phyloP scores from a whole-genome alignment of 2,797 vertebrate species.

The Phylloscopus collybita region DNA sequence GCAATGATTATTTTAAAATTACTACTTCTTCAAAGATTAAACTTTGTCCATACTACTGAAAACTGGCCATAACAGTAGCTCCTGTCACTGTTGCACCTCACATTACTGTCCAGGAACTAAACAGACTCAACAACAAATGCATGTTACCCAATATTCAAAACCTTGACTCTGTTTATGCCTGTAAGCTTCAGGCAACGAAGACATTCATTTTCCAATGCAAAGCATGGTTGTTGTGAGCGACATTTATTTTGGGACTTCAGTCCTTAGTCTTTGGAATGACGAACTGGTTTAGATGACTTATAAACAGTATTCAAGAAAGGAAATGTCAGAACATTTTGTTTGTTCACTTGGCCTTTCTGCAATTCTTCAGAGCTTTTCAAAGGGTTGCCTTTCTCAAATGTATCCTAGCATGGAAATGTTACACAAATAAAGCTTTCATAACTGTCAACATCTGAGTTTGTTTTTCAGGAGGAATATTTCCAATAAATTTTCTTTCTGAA shows the following conservation, averaged over 20 bases:
- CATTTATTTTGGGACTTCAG: conserved; percentile 21
- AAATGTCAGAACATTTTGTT: conserved; percentile 47
- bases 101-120: neutral
- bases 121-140: neutral
- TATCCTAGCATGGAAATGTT: neutral
- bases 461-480: conserved; percentile 26
- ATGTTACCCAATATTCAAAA: neutral
- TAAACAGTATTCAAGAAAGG: conserved; percentile 10
- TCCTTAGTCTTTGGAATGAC: neutral
- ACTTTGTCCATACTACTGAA: neutral
- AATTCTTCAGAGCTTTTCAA: conserved; percentile 32
- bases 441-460: conserved; percentile 52
- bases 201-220: neutral
- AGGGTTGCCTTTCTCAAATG: neutral
- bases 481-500: neutral
- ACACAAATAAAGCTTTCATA: conserved; percentile 44
- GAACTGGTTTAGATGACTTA: neutral
- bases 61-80: neutral
- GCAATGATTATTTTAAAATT: neutral
- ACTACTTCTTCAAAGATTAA: neutral
- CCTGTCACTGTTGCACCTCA: neutral
- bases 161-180: neutral
- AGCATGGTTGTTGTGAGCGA: neutral
- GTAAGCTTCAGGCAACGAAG: neutral
- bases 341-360: conserved; percentile 35